Conservation (phyloP, 2,888 invertebrate species). For the Chymomyza caudatula region DNA sequence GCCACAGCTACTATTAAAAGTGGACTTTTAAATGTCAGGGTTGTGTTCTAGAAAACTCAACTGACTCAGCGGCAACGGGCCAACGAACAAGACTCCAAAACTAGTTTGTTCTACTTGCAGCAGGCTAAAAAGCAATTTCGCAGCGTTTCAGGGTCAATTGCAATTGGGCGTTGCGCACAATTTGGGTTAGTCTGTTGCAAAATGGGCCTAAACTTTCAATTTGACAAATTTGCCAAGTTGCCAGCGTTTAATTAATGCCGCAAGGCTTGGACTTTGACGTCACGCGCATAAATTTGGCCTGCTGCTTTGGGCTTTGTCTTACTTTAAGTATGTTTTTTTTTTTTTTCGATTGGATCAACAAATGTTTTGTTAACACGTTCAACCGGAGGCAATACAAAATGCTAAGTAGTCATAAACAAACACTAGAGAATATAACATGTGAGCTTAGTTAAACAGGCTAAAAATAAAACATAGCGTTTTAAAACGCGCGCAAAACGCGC, state of each 20-base stretch:
- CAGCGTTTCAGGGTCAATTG: slow-evolving; percentile 32
- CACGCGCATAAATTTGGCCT: slow-evolving; percentile 58
- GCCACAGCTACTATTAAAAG: too few relatives aligned
- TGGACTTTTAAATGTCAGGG: slow-evolving; percentile 57
- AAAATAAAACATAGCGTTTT: slow-evolving; percentile 30
- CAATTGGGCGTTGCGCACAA: not conserved
- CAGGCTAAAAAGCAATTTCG: not conserved
- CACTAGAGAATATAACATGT: slow-evolving; percentile 47
- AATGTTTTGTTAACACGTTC: slow-evolving; percentile 52
- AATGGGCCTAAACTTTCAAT: slow-evolving; percentile 27
- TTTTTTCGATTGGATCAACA: slow-evolving; percentile 8
- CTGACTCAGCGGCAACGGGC: not conserved
- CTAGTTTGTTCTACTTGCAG: slow-evolving; percentile 1
- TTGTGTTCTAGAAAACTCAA: slow-evolving; percentile 52
- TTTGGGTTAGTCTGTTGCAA: not conserved
- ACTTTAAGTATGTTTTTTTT: slow-evolving; percentile 27
- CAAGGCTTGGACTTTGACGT: slow-evolving; percentile 48
- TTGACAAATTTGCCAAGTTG: slow-evolving; percentile 47
- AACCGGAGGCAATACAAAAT: slow-evolving; percentile 40
- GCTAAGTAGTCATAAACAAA: slow-evolving; percentile 66
- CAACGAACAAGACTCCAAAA: not conserved
- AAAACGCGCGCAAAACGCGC: slow-evolving; percentile 29
- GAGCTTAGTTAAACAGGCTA: slow-evolving; percentile 51
- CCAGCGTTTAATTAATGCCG: slow-evolving; percentile 59
- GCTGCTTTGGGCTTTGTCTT: not conserved